A percentile compares a stretch with the other conserved stretches of the same genome.
These are phyloP conservation scores for Leucoraja ocellata DNA, from an alignment of 2,797 vertebrate species.

Conservation along the genomic window DNA sequence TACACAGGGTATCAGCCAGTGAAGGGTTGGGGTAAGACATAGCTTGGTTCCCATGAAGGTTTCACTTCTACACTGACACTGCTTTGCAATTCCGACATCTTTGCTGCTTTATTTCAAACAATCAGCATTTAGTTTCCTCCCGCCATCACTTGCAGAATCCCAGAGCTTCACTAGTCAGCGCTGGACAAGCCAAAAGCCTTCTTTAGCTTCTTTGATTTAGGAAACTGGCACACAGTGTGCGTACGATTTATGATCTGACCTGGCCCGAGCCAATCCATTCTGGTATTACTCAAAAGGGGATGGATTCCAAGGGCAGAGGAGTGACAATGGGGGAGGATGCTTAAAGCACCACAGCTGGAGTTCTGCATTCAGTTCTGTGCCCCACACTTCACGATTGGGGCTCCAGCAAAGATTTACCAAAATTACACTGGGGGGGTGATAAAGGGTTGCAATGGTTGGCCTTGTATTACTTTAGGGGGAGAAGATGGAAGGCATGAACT, in stretches of 20 bases:
- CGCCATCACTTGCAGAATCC: not conserved
- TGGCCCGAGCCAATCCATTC: not conserved
- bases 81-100: not conserved
- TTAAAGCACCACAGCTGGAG: not conserved
- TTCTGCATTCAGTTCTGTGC: not conserved
- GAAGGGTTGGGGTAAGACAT: not conserved
- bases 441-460: not conserved
- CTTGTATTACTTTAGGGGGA: not conserved
- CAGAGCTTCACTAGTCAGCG: not conserved
- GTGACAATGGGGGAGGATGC: not conserved
- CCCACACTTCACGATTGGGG: not conserved
- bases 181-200: not conserved
- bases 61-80: not conserved
- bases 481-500: not conserved
- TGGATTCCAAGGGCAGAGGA: not conserved
- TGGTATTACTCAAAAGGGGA: not conserved
- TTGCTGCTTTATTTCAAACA: not conserved
- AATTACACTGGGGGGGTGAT: not conserved
- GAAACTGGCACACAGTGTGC: not conserved
- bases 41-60: not conserved
- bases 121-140: not conserved
- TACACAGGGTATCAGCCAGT: not conserved
- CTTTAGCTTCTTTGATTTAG: constrained; percentile 7
- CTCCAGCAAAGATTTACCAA: not conserved
- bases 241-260: not conserved